Conservation (phyloP, 1,140 invertebrate genomes). For the Chlorops oryzae region DNA sequence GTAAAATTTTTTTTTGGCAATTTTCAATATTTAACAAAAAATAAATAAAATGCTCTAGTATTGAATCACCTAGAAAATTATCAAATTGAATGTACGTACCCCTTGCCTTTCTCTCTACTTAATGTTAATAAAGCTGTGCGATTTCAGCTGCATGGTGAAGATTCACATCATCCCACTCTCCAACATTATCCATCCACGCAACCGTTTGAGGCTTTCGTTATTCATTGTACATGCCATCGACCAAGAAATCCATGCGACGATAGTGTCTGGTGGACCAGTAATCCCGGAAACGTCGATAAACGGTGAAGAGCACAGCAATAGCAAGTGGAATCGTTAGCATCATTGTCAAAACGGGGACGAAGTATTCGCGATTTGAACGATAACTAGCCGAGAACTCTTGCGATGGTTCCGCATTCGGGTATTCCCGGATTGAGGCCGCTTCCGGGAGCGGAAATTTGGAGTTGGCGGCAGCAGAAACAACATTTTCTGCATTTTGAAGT, state of each 20-base stretch:
- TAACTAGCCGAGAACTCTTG: conserved; percentile 20
- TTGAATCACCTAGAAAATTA: too few relatives aligned
- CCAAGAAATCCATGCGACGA: conserved; percentile 59
- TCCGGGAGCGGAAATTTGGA: conserved; percentile 3
- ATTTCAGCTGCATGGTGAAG: too few relatives aligned
- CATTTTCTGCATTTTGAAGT: conserved; percentile 4
- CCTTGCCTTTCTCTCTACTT: too few relatives aligned
- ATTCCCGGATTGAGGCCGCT: conserved; percentile 1
- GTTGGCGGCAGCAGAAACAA: background rate
- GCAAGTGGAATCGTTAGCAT: conserved; percentile 52
- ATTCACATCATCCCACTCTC: too few relatives aligned
- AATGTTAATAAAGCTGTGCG: too few relatives aligned
- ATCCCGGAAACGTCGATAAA: conserved; percentile 55
- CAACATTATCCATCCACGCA: too few relatives aligned
- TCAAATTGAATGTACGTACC: too few relatives aligned
- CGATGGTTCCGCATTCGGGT: conserved; percentile 21
- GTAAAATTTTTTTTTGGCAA: background rate
- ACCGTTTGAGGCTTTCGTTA: too few relatives aligned
- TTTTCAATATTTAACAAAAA: background rate
- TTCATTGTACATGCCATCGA: conserved; percentile 63
- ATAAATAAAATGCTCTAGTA: background rate
- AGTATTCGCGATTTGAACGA: conserved; percentile 46
- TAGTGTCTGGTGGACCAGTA: conserved; percentile 60
- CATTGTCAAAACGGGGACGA: conserved; percentile 52
- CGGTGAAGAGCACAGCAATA: conserved; percentile 48